Percentiles rank a stretch among this genome's conserved stretches.
These are phyloP conservation scores for Eidolon dupreanum DNA, from an alignment of 2,797 vertebrate species.

Conservation along the genomic window DNA sequence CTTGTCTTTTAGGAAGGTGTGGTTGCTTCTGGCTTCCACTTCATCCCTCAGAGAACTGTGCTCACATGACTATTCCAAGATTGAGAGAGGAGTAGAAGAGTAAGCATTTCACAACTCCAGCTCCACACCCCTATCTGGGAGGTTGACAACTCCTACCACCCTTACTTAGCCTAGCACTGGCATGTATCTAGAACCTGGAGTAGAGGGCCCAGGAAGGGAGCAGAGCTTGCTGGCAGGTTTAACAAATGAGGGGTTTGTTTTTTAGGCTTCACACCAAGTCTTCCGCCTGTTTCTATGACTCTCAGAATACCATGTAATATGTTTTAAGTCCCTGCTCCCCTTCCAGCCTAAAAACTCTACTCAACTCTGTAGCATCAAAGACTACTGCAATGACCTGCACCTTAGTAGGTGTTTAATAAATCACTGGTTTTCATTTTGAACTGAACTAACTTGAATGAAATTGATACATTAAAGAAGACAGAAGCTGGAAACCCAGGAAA, in stretches of 20 bases:
- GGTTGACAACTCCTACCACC: not conserved
- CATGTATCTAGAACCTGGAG: not conserved
- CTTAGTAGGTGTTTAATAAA: constrained; percentile 6
- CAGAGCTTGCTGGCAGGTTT: not conserved
- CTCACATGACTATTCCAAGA: not conserved
- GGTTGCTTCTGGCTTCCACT: not conserved
- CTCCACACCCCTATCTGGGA: not conserved
- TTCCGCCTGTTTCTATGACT: not conserved
- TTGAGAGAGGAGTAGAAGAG: not conserved
- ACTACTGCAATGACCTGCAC: not conserved
- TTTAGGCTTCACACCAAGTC: not conserved
- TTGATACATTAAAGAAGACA: not conserved
- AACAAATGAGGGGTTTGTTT: not conserved
- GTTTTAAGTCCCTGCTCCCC: not conserved
- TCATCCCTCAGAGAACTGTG: not conserved
- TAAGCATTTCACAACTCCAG: not conserved
- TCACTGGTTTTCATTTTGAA: constrained; percentile 13
- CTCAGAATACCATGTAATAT: not conserved
- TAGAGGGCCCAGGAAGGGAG: not conserved
- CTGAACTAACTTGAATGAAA: not conserved
- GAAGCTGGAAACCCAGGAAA: constrained; percentile 36
- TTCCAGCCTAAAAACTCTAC: constrained; percentile 9
- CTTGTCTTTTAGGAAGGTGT: not conserved
- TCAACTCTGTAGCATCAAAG: not conserved
- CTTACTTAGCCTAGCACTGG: not conserved